Percentiles rank a stretch among this genome's conserved stretches.
Conservation (phyloP, 2,888 invertebrate genomes). For the Diaprepes abbreviatus region DNA sequence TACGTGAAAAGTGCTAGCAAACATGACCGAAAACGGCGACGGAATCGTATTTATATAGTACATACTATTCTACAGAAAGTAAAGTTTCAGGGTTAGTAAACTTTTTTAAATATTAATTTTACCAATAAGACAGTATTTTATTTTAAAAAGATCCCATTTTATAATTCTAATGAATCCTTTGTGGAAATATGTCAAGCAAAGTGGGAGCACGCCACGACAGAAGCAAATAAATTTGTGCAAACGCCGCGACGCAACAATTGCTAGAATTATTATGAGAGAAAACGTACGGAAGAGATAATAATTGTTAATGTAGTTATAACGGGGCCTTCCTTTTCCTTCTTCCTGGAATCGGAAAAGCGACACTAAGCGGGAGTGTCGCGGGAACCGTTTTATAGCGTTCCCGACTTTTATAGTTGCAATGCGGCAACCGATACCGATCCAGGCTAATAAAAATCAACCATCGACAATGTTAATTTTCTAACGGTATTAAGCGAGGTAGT, state of each 20-base stretch:
- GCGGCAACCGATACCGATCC: conserved; percentile 45
- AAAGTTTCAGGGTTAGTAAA: too few species aligned
- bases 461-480: conserved; percentile 42
- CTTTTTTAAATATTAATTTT: too few species aligned
- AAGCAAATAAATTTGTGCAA: conserved; percentile 38
- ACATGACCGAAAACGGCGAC: too few species aligned
- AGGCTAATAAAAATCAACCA: conserved; percentile 47
- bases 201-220: conserved; percentile 29
- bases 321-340: conserved; percentile 43
- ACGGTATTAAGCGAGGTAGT: conserved; percentile 1
- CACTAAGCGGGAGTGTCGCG: conserved; percentile 45
- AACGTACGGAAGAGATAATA: conserved; percentile 47
- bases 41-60: too few species aligned
- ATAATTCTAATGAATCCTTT: conserved; percentile 6
- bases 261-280: conserved; percentile 45
- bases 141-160: not conserved
- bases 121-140: too few species aligned
- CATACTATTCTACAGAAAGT: too few species aligned
- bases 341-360: conserved; percentile 35
- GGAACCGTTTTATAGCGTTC: conserved; percentile 38
- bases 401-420: conserved; percentile 47
- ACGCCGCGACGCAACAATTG: conserved; percentile 42
- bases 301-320: conserved; percentile 50
- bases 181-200: conserved; percentile 6
- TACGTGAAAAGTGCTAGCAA: too few species aligned